Evolutionary conservation across 37 sponge, comb jelly and placozoan species (phyloP).

Genomic region (Aphrocallistes beatrix): DNA sequence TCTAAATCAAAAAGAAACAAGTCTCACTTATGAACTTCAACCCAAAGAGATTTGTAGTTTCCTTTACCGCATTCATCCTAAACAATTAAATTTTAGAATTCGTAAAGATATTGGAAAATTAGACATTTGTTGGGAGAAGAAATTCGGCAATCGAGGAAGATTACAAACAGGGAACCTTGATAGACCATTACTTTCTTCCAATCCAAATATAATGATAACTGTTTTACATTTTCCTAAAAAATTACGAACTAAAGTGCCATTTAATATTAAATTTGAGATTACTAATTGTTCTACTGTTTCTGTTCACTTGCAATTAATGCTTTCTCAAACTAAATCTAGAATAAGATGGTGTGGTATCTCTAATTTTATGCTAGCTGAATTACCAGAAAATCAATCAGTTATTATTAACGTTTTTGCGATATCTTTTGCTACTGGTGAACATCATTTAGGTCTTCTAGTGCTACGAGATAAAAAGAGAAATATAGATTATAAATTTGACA

Average conservation of each 20-base stretch:
- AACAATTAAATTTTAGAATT: neutral
- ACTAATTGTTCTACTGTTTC: neutral
- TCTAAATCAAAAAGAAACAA: neutral
- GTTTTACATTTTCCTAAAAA: neutral
- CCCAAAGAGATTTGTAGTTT: neutral
- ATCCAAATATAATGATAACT: neutral
- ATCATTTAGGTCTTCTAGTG: neutral
- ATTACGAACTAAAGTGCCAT: neutral
- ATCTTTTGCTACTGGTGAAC: neutral
- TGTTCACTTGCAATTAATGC: neutral
- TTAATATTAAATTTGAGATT: neutral
- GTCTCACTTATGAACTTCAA: neutral
- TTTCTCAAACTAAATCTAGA: neutral
- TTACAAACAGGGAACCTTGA: constrained; percentile 13
- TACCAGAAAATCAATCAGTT: neutral
- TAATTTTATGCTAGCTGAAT: neutral
- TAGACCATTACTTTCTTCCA: neutral
- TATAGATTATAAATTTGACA: neutral
- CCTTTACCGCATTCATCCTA: neutral
- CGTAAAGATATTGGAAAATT: neutral
- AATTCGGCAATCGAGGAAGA: neutral
- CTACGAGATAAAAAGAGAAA: neutral
- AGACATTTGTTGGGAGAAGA: neutral
- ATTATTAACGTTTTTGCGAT: neutral
- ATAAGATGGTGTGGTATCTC: neutral